Base-by-base conservation (phyloP, 2,888 invertebrate genomes). In the Ashinkailepas kermadecensis region DNA sequence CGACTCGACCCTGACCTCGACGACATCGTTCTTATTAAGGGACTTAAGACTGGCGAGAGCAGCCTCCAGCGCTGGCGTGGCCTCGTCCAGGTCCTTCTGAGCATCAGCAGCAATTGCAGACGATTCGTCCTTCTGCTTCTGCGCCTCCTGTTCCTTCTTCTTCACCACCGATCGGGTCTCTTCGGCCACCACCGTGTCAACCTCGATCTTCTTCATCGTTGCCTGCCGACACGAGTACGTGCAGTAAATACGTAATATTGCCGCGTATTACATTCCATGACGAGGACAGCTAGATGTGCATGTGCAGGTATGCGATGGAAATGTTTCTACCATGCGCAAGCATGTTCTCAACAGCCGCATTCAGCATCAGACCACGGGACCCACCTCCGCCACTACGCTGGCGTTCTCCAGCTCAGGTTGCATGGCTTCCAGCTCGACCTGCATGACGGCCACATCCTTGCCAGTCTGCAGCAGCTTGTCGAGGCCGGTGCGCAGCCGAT, bases 1-100 rank as follows among this genome's bases (percentile, higher is more conserved):
- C 39, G 2, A 39, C 39, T 39, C 39, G 25, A 9, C 59, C n/a
- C 80, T 95, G 0, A 95, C 94, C 83, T 95, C 90, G 0, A 94
- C 93, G 83, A 95, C 94, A 87, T 95, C 95, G 70, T 91, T 90
- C 25, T 95, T 94, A 88, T 95, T 95, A 81, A 96, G 89, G 0
- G 94, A 95, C 87, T 95, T 93, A 82, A 96, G 89, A 80, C 95
- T 94, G 84, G 91, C 90, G 56, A 92, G 89, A 0, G 92, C 92
- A 82, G 91, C 91, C 88, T 94, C 93, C 82, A 95, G 89, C 86
- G 94, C 92, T 9, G 95, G 95, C 84, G 95, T 90, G 11, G 95
- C 95, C 85, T 93, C 91, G 0, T 96, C 96, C 85, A 98, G 90
- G 88, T 97, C 97, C 82, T 94, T 93, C 89, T 97, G 96, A 87